phyloP scores from a whole-genome alignment of 2,888 invertebrate species.

The Parthenolecanium corni region DNA sequence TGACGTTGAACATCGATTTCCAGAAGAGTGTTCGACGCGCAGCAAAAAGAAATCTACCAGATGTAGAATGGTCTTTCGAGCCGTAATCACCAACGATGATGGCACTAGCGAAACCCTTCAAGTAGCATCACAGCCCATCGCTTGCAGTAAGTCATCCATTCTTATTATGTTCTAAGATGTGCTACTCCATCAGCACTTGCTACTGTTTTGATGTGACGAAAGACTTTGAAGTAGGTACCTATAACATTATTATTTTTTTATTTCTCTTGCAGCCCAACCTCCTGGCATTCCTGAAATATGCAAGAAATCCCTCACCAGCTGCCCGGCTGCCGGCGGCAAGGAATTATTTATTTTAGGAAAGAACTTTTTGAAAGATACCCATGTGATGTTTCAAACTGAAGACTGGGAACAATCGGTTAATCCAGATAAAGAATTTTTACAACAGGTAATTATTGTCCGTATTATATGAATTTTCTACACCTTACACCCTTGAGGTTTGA shows the following conservation, averaged over 20 bases:
- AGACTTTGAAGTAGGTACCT: too few relatives aligned
- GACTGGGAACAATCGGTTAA: constrained; percentile 70
- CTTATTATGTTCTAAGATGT: background rate
- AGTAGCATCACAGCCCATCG: constrained; percentile 79
- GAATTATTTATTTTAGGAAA: constrained; percentile 82
- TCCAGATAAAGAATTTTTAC: constrained; percentile 79
- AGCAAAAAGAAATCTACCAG: constrained; percentile 90
- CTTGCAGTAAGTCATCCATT: constrained; percentile 81
- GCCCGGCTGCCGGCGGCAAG: constrained; percentile 65
- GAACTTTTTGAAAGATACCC: constrained; percentile 82
- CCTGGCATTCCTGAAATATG: constrained; percentile 86
- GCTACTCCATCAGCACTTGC: too few relatives aligned
- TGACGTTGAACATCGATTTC: constrained; percentile 84
- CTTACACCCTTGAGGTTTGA: too few relatives aligned
- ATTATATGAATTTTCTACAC: too few relatives aligned
- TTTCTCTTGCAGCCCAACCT: constrained; percentile 70
- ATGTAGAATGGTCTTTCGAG: constrained; percentile 88
- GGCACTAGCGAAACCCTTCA: constrained; percentile 72
- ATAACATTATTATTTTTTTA: too few relatives aligned
- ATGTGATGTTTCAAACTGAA: constrained; percentile 57
- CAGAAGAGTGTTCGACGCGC: constrained; percentile 59
- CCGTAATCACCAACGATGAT: constrained; percentile 63
- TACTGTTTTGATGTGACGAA: too few relatives aligned
- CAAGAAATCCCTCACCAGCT: constrained; percentile 71
- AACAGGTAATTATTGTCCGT: constrained; percentile 51